Evolutionary conservation across 2,888 invertebrate genomes (phyloP).

Genomic region (Caenorhabditis plicata): DNA sequence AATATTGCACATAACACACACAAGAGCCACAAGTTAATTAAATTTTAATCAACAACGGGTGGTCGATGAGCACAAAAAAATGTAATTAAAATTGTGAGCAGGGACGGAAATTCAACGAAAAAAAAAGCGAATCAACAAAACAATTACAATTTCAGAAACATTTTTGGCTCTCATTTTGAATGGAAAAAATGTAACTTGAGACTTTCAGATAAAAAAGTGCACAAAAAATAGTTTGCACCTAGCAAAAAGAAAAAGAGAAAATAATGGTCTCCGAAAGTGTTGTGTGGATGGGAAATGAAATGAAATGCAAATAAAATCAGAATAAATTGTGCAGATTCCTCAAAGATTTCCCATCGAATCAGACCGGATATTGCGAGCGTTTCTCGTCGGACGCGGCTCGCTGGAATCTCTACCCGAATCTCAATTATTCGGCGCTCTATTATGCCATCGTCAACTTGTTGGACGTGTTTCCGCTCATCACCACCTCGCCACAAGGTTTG

Average conservation of each 20-base stretch:
- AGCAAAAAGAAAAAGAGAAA: conserved; percentile 1
- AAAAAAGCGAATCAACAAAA: no score
- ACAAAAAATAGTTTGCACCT: no score
- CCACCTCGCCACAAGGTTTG: conserved; percentile 73
- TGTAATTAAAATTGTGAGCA: no score
- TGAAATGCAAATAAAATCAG: background rate
- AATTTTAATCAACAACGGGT: no score
- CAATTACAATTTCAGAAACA: no score
- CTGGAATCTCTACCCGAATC: conserved; percentile 88
- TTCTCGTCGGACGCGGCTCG: conserved; percentile 72
- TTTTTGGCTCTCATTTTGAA: no score
- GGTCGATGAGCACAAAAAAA: no score
- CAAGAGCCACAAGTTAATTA: no score
- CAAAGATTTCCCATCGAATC: conserved; percentile 78
- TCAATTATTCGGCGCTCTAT: conserved; percentile 94
- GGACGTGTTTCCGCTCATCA: conserved; percentile 88
- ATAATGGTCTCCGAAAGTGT: background rate
- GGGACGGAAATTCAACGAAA: background rate
- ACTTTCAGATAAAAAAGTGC: no score
- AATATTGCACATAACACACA: no score
- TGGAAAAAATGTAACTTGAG: no score
- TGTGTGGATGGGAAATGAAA: background rate
- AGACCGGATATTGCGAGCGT: conserved; percentile 52
- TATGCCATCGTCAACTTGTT: conserved; percentile 85
- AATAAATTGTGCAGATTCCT: conserved; percentile 76